These are phyloP conservation scores for Dermatophagoides farinae DNA, from an alignment of 1,140 invertebrate genomes.

Conservation along the genomic window DNA sequence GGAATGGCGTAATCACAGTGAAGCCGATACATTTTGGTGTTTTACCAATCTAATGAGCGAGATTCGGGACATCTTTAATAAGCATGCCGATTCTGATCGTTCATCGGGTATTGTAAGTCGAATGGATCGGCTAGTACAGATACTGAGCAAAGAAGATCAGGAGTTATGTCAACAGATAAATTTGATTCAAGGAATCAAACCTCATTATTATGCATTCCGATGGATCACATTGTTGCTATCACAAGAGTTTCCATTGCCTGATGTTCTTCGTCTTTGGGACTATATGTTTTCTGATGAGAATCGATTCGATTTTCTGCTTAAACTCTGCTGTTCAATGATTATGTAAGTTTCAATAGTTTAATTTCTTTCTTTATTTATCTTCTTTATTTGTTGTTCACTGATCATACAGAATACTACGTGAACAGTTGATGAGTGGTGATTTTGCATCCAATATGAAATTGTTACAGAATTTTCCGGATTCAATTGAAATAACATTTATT, in stretches of 20 bases:
- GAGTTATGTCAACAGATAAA: slow-evolving; percentile 51
- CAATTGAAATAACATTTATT: slow-evolving; percentile 3
- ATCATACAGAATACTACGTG: slow-evolving; percentile 54
- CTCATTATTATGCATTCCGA: slow-evolving; percentile 89
- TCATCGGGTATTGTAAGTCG: slow-evolving; percentile 44
- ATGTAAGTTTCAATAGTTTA: slow-evolving; percentile 43
- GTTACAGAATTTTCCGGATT: slow-evolving; percentile 35
- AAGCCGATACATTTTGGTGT: slow-evolving; percentile 92
- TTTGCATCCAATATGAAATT: slow-evolving; percentile 80
- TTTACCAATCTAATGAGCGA: slow-evolving; percentile 52
- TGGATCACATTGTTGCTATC: slow-evolving; percentile 91
- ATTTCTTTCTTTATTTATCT: slow-evolving; percentile 12
- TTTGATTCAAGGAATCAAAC: slow-evolving; percentile 55
- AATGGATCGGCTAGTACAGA: slow-evolving; percentile 52
- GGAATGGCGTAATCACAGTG: slow-evolving; percentile 54
- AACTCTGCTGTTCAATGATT: slow-evolving; percentile 88
- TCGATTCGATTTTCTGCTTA: slow-evolving; percentile 69
- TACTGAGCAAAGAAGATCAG: slow-evolving; percentile 52
- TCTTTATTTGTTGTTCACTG: slow-evolving; percentile 13
- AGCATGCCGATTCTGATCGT: slow-evolving; percentile 50
- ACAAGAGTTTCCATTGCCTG: slow-evolving; percentile 85
- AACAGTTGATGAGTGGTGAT: slow-evolving; percentile 58
- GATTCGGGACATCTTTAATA: slow-evolving; percentile 92
- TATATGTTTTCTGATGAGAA: slow-evolving; percentile 70
- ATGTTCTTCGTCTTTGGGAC: slow-evolving; percentile 89